These are phyloP conservation scores for Ophion ventricosus DNA, from an alignment of 2,888 invertebrate species.

Conservation along the genomic window DNA sequence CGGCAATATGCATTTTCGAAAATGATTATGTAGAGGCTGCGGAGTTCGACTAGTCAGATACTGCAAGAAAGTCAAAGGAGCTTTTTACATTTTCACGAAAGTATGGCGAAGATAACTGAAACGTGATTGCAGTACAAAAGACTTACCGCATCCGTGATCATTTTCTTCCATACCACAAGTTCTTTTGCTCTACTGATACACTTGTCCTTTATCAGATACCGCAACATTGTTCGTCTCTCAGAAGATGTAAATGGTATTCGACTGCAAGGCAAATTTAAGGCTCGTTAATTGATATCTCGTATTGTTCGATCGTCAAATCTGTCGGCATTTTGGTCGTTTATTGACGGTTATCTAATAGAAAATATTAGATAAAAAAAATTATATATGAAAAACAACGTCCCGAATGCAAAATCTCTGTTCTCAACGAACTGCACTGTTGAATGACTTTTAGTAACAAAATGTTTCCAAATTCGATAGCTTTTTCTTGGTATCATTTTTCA, in stretches of 20 bases:
- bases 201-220: not conserved
- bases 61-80: not conserved
- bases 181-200: not conserved
- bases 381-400: too few species aligned
- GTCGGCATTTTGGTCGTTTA: too few species aligned
- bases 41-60: constrained; percentile 7
- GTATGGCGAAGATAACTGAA: not conserved
- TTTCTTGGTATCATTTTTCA: too few species aligned
- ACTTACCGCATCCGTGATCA: constrained; percentile 22
- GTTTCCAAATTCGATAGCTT: too few species aligned
- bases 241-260: not conserved
- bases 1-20: constrained; percentile 1
- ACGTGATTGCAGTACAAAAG: not conserved
- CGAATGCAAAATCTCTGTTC: too few species aligned
- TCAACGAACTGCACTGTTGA: too few species aligned
- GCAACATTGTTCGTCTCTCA: not conserved
- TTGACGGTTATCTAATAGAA: too few species aligned
- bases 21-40: constrained; percentile 8
- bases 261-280: not conserved
- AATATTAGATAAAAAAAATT: too few species aligned
- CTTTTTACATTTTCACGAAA: not conserved
- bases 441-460: too few species aligned
- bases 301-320: not conserved
- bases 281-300: not conserved
- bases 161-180: not conserved